Evolutionary conservation across 2,888 invertebrate species (phyloP), one percentile per base, ranked within the genome.

Genomic region (Dioctria linearis): DNA sequence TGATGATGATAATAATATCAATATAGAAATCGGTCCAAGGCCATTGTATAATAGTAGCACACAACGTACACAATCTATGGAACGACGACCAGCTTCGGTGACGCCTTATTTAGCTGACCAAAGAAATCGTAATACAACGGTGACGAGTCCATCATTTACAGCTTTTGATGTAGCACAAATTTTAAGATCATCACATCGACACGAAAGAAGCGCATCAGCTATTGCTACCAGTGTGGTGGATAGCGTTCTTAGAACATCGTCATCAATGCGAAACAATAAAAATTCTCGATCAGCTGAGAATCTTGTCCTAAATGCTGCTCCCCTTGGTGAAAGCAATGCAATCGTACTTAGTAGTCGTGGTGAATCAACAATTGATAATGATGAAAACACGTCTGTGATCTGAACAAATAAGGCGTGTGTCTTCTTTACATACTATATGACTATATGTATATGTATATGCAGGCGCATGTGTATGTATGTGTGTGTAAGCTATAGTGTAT

Each of bases 131-230:
- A 79, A 75, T 79, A 39, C 49, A 11, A 66, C 80, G 25, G 25
- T 25, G 25, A 25, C 25, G 25, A 25, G 1, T 25, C 25, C 25
- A 51, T 79, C 80, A 9, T 87, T 87, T 78, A 88, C 88, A 1
- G 88, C 88, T 3, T 85, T 86, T 79, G 88, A 88, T 85, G 88
- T 88, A 73, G 87, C 88, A 3, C 87, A 86, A 69, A 85, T 88
- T 61, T 79, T 88, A 63, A 85, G 88, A n/a, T 85, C 88, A 6
- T 87, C 87, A 6, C 71, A 82, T 69, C 83, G 83, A 3, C 83
- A 83, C 57, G 82, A 84, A 71, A 78, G 83, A 25, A 84, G 82
- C 66, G 82, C 79, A 3, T 84, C 82, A 11, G 83, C 84, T 8
- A 82, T 84, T 49, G 80, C 83, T 8, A 81, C 83, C 0, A 57